A percentile compares a stretch with the other conserved stretches of the same genome.
Conservation (phyloP, 2,797 vertebrate species). For the Helarctos malayanus region DNA sequence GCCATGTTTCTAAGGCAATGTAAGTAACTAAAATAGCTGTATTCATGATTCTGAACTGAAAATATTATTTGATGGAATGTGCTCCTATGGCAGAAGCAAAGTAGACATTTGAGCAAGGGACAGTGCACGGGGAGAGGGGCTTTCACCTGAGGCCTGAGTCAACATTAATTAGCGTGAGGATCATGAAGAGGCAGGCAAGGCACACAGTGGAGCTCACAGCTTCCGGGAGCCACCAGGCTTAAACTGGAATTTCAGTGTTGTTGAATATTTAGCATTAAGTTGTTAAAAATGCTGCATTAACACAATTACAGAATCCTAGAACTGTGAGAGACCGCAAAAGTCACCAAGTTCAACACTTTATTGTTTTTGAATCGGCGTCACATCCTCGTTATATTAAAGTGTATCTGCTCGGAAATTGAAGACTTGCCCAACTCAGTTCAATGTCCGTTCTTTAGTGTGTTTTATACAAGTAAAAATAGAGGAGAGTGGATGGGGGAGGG, state of each 20-base stretch:
- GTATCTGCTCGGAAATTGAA: neutral
- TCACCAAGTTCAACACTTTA: neutral
- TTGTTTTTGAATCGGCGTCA: neutral
- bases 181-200: neutral
- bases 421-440: neutral
- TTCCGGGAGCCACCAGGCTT: neutral
- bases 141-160: neutral
- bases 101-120: neutral
- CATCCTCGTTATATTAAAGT: neutral
- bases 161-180: neutral
- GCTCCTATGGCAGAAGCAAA: neutral
- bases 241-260: neutral
- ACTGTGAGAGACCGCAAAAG: neutral
- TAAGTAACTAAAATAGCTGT: neutral
- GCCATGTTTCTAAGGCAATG: neutral
- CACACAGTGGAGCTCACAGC: neutral
- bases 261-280: neutral
- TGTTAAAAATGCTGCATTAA: neutral
- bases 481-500: neutral
- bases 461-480: neutral
- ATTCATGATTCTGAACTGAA: neutral
- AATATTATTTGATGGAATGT: neutral
- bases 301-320: neutral
- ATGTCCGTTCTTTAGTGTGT: neutral
- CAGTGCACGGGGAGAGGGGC: rapidly evolving